Base-by-base conservation (phyloP, 1,140 invertebrate genomes). In the Bombus turneri region DNA sequence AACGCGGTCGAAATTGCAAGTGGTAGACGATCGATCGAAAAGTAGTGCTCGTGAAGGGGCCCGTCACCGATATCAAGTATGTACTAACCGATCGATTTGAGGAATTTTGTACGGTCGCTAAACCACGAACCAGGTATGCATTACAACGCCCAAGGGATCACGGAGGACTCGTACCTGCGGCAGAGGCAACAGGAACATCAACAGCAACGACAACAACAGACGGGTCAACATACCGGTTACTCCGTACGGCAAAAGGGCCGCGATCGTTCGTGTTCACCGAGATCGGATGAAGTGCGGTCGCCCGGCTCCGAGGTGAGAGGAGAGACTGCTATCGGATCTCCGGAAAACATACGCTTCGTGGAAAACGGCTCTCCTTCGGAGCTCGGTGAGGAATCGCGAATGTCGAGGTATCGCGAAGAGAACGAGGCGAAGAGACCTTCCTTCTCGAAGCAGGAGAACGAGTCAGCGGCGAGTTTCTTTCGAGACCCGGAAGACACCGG, bases 101-200 rank as follows among this genome's bases (percentile, higher is more conserved):
- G 47, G 69, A 31, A 12, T 68, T 10, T 12, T 71, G 39, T 57
- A n/a, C 37, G 0, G 37, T 68, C 28, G 28, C 28, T 62, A 53
- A 53, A 53, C 47, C 18, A 78, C 47, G 64, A 92, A 92, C 91
- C 93, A 83, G 93, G 93, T 77, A 94, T 94, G 94, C 94, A 94
- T 87, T 94, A 93, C 91, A 93, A 94, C 88, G 87, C 92, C 18
- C 93, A 92, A 84, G 88, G 93, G 41, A 86, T 92, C 31, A 78
- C 90, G 28, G 93, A 94, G 37, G 93, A 94, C n/a, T 88, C 92
- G 75, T 93, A 93, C 69, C 37, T 80, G n/a, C 53, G 83, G 8
- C 83, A 85, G 2, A 68, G 76, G 12, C 76, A 84, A 39, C 74
- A 68, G 9, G 53, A 84, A 9, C 81, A 15, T 5, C 68, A 28